Evolutionary conservation across 2,797 vertebrate genomes (phyloP).

Genomic region (Graptemys geographica): DNA sequence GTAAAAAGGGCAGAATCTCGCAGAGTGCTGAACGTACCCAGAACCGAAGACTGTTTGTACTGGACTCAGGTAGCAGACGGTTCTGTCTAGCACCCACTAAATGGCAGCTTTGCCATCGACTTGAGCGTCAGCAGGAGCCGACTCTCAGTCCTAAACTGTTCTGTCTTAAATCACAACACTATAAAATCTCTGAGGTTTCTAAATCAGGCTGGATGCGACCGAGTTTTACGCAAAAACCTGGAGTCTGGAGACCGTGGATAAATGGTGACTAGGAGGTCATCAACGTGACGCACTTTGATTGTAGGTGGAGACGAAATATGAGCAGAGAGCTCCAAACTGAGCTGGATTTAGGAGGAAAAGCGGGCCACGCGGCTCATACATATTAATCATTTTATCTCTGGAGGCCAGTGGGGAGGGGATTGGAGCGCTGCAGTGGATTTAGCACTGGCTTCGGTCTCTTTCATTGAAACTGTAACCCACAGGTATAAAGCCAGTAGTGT

Average conservation of each 20-base stretch:
- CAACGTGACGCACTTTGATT: rapidly evolving
- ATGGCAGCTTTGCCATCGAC: not conserved
- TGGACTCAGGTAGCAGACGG: no score
- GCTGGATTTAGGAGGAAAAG: not conserved
- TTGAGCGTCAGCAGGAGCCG: not conserved
- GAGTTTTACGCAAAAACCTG: not conserved
- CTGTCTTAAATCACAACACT: rapidly evolving
- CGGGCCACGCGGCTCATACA: not conserved
- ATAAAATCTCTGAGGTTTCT: not conserved
- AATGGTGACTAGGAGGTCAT: rapidly evolving
- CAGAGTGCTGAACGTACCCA: not conserved
- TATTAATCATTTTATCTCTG: not conserved
- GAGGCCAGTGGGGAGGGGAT: not conserved
- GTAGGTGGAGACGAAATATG: no score
- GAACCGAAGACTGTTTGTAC: not conserved
- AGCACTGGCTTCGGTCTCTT: not conserved
- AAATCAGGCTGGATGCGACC: rapidly evolving
- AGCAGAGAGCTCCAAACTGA: rapidly evolving
- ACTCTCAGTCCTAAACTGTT: not conserved
- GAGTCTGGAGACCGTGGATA: not conserved
- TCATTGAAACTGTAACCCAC: not conserved
- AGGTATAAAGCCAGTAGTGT: not conserved
- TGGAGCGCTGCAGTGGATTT: not conserved
- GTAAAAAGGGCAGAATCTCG: not conserved
- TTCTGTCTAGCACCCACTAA: not conserved